A percentile compares a stretch with the other conserved stretches of the same genome.
Conservation (phyloP, 2,888 invertebrate genomes). For the Dexiosoma caninum region DNA sequence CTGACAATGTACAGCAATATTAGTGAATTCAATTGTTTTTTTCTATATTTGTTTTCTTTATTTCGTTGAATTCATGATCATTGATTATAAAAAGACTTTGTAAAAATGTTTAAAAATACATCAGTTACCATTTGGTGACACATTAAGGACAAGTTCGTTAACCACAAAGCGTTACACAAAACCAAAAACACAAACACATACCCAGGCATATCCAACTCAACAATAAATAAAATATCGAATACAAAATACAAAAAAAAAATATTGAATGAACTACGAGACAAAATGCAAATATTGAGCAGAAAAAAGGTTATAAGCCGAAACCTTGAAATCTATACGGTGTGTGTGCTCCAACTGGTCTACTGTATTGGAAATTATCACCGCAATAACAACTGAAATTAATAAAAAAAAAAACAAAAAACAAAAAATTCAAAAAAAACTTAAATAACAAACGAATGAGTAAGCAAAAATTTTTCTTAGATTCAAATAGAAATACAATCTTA, state of each 20-base stretch:
- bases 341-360: conserved; percentile 28
- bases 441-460: conserved; percentile 57
- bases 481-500: neutral
- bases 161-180: conserved; percentile 47
- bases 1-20: neutral
- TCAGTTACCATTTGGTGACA: conserved; percentile 64
- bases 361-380: conserved; percentile 15
- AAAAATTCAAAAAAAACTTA: conserved; percentile 36
- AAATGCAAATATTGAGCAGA: conserved; percentile 32
- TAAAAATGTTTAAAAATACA: conserved; percentile 61
- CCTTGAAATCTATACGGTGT: conserved; percentile 55
- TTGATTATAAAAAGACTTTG: conserved; percentile 60
- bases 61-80: conserved; percentile 59
- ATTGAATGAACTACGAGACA: conserved; percentile 40
- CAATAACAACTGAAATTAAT: neutral
- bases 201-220: neutral
- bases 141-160: conserved; percentile 64
- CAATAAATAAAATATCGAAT: conserved; percentile 18
- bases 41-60: neutral
- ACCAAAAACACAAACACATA: conserved; percentile 1
- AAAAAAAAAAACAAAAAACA: neutral
- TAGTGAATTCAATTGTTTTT: neutral
- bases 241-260: conserved; percentile 2
- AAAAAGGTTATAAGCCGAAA: conserved; percentile 63
- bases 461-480: conserved; percentile 5